Percentiles rank a stretch among this genome's conserved stretches.
Conservation (phyloP, 2,888 invertebrate species). For the Eudemis profundana region DNA sequence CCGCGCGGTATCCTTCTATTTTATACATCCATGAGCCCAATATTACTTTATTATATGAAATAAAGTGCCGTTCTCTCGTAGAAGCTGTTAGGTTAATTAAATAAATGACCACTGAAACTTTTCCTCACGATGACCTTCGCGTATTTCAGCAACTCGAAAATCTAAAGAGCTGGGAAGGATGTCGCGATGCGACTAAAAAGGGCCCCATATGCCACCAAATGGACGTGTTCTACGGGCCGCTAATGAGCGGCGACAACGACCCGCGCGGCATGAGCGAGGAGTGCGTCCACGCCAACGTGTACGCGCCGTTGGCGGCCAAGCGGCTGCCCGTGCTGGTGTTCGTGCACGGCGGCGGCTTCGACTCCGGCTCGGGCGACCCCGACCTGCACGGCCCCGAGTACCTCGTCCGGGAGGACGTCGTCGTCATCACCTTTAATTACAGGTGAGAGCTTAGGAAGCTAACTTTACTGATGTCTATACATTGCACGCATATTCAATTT, state of each 20-base stretch:
- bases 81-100: not conserved
- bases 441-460: conserved; percentile 57
- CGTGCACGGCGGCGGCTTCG: conserved; percentile 78
- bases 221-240: conserved; percentile 69
- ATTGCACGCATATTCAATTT: too few relatives aligned
- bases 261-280: conserved; percentile 64
- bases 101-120: not conserved
- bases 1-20: too few relatives aligned
- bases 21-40: too few relatives aligned
- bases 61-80: too few relatives aligned
- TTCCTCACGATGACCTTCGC: not conserved
- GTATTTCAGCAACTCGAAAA: conserved; percentile 80
- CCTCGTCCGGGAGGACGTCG: conserved; percentile 66
- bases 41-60: too few relatives aligned
- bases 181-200: conserved; percentile 83
- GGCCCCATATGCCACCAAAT: conserved; percentile 87
- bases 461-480: too few relatives aligned
- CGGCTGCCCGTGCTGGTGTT: conserved; percentile 71
- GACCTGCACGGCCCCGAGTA: conserved; percentile 75
- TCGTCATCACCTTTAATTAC: conserved; percentile 80
- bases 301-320: conserved; percentile 61
- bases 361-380: conserved; percentile 72
- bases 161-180: conserved; percentile 77
- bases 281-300: conserved; percentile 75
- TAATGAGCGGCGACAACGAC: too few relatives aligned